These are phyloP conservation scores for Ophion ventricosus DNA, from an alignment of 2,888 invertebrate species.

Conservation along the genomic window DNA sequence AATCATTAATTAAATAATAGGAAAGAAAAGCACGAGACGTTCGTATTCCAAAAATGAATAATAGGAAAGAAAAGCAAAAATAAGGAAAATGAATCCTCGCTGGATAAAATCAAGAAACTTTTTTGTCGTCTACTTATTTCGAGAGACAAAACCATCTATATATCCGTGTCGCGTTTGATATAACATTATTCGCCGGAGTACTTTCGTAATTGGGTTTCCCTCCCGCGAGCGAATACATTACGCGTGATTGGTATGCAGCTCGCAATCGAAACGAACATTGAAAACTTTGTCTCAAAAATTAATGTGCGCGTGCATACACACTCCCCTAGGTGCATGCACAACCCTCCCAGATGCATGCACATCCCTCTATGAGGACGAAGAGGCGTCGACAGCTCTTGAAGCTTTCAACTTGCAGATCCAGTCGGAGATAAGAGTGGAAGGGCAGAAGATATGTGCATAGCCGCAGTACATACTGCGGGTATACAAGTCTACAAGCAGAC, in stretches of 20 bases:
- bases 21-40: no score
- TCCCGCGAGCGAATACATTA: neutral
- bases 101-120: no score
- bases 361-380: neutral
- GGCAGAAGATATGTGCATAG: neutral
- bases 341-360: neutral
- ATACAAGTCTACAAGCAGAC: neutral
- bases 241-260: neutral
- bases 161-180: neutral
- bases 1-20: no score
- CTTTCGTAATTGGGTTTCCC: neutral
- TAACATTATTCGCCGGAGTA: neutral
- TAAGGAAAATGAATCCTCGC: no score
- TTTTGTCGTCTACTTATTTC: neutral
- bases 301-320: neutral
- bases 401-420: neutral
- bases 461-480: neutral
- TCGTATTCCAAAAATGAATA: no score
- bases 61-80: no score
- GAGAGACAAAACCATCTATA: neutral
- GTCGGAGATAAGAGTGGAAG: neutral
- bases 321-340: neutral
- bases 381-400: constrained; percentile 18
- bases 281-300: neutral
- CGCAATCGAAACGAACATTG: neutral